Evolutionary conservation across 2,113 vertebrate genomes (phyloP).

Genomic region (Guaruba guarouba): DNA sequence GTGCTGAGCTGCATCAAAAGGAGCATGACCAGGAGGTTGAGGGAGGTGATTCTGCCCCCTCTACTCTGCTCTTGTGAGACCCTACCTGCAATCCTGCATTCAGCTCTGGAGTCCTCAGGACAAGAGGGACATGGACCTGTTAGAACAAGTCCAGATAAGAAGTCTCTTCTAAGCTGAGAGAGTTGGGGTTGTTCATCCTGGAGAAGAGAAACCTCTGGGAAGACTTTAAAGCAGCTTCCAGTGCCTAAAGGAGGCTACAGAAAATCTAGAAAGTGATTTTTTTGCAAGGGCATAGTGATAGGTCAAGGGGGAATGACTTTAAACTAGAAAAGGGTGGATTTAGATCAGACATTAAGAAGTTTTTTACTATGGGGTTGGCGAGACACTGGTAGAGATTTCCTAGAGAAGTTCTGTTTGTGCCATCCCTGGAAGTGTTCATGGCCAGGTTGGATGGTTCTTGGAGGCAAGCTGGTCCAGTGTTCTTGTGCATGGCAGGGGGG

Average conservation of each 20-base stretch:
- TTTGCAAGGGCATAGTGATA: neutral
- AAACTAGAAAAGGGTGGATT: neutral
- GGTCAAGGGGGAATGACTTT: neutral
- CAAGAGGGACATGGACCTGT: neutral
- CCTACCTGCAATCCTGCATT: neutral
- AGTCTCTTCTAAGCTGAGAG: neutral
- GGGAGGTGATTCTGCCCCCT: neutral
- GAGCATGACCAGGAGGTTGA: neutral
- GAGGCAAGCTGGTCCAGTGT: neutral
- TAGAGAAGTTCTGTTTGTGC: neutral
- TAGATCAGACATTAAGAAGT: neutral
- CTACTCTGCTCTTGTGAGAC: neutral
- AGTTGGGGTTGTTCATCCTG: neutral
- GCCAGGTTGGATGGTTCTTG: neutral
- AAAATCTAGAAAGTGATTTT: neutral
- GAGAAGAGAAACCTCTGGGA: neutral
- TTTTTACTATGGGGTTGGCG: neutral
- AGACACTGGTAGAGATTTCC: neutral
- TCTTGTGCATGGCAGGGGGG: no score
- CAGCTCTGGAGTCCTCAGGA: neutral
- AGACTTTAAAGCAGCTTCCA: neutral
- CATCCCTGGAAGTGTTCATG: neutral
- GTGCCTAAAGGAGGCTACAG: neutral
- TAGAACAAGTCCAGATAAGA: neutral
- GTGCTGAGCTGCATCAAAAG: neutral